Percentiles rank a stretch among this genome's conserved stretches.
These are phyloP conservation scores for Drosophila subsilvestris DNA, from an alignment of 2,888 invertebrate genomes.

Conservation along the genomic window DNA sequence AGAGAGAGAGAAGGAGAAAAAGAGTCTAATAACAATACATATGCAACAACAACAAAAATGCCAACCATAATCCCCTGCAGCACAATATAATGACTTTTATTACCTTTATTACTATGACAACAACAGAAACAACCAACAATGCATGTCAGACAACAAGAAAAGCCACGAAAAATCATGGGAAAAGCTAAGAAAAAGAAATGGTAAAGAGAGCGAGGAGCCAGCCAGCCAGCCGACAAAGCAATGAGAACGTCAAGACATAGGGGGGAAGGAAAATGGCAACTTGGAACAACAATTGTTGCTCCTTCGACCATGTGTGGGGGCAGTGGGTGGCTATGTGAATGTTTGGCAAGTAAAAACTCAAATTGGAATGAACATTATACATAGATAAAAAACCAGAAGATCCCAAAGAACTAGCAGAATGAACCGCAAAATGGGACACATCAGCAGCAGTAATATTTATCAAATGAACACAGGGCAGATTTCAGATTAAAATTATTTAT, in stretches of 20 bases:
- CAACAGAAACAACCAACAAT: conserved; percentile 49
- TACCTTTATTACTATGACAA: conserved; percentile 74
- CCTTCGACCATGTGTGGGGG: conserved; percentile 26
- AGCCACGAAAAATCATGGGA: conserved; percentile 20
- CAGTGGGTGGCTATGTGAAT: conserved; percentile 4
- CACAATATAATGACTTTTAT: conserved; percentile 80
- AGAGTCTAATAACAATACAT: conserved; percentile 63
- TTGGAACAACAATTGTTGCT: conserved; percentile 28
- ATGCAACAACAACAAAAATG: conserved; percentile 58
- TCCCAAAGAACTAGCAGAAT: conserved; percentile 26
- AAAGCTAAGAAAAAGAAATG: conserved; percentile 10
- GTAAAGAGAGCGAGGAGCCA: conserved; percentile 24
- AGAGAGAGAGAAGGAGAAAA: neutral
- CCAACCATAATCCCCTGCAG: conserved; percentile 75
- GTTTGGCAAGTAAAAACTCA: conserved; percentile 54
- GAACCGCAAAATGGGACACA: neutral
- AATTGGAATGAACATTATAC: conserved; percentile 79
- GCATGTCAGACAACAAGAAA: conserved; percentile 53
- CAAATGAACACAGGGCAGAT: too few species aligned
- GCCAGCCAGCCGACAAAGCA: conserved; percentile 25
- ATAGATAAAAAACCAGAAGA: conserved; percentile 70
- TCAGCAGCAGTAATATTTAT: too few species aligned
- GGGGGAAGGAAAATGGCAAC: conserved; percentile 20
- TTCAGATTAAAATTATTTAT: too few species aligned
- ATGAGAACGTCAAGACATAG: conserved; percentile 11